Evolutionary conservation across 2,888 invertebrate species (phyloP).

Genomic region (Malachius bipustulatus): DNA sequence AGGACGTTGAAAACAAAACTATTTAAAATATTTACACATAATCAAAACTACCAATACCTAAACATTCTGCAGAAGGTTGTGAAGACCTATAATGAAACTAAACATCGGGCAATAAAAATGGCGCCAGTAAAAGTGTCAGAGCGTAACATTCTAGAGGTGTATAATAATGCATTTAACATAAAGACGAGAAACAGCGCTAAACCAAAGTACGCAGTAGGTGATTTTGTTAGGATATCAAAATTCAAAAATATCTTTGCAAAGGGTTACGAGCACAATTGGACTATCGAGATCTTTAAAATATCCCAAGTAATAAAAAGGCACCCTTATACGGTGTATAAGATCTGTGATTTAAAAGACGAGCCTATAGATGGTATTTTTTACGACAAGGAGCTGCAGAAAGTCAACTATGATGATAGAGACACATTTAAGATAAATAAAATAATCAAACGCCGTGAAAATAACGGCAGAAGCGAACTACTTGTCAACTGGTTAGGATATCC

Average conservation of each 20-base stretch:
- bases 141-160: constrained; percentile 12
- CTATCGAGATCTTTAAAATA: constrained; percentile 20
- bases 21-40: too few species aligned
- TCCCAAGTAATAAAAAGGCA: constrained; percentile 13
- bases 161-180: constrained; percentile 10
- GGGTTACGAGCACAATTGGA: too few species aligned
- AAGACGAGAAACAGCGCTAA: constrained; percentile 13
- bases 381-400: too few species aligned
- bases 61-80: too few species aligned
- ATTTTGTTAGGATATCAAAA: too few species aligned
- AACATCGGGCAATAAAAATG: constrained; percentile 17
- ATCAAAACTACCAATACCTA: too few species aligned
- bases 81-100: too few species aligned
- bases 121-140: constrained; percentile 13
- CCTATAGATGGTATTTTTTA: too few species aligned
- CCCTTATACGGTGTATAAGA: constrained; percentile 21
- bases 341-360: constrained; percentile 16
- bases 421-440: constrained; percentile 17
- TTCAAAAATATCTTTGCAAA: too few species aligned
- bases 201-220: too few species aligned
- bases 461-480: constrained; percentile 13
- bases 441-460: too few species aligned
- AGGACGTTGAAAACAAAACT: too few species aligned
- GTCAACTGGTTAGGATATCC: constrained; percentile 24
- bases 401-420: background rate